Evolutionary conservation across 1,140 invertebrate genomes (phyloP).

Genomic region (Dendroctonus valens): DNA sequence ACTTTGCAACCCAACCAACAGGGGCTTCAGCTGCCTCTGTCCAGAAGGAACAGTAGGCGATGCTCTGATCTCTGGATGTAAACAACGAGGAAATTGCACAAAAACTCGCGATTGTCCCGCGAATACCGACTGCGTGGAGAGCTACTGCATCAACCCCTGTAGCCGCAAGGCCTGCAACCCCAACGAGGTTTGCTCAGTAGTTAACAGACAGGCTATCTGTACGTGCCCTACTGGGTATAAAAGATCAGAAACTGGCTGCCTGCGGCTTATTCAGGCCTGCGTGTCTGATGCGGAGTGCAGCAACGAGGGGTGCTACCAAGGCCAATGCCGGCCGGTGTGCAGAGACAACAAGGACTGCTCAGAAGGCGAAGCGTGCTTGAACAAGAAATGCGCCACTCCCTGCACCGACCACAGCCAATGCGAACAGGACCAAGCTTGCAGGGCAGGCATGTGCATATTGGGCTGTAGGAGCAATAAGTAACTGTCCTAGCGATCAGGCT

Average conservation of each 20-base stretch:
- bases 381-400: slow-evolving; percentile 72
- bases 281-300: slow-evolving; percentile 72
- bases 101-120: slow-evolving; percentile 73
- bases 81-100: slow-evolving; percentile 67
- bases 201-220: slow-evolving; percentile 72
- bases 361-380: slow-evolving; percentile 72
- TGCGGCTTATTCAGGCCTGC: slow-evolving; percentile 66
- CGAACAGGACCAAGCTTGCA: slow-evolving; percentile 73
- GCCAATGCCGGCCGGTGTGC: slow-evolving; percentile 82
- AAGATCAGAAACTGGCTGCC: slow-evolving; percentile 65
- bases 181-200: slow-evolving; percentile 75
- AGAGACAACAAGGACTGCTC: slow-evolving; percentile 76
- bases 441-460: slow-evolving; percentile 71
- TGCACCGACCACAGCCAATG: slow-evolving; percentile 81
- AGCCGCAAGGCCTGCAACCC: slow-evolving; percentile 67
- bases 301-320: slow-evolving; percentile 74
- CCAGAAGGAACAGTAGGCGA: slow-evolving; percentile 74
- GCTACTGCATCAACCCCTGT: slow-evolving; percentile 75
- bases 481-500: slow-evolving; percentile 71
- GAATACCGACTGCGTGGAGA: slow-evolving; percentile 69
- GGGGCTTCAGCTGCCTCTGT: slow-evolving; percentile 72
- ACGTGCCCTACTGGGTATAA: slow-evolving; percentile 72
- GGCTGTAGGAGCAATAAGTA: slow-evolving; percentile 80
- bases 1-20: slow-evolving; percentile 68
- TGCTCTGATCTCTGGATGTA: slow-evolving; percentile 70